Conservation (phyloP, 1,140 invertebrate species). For the Bombus sylvicola region DNA sequence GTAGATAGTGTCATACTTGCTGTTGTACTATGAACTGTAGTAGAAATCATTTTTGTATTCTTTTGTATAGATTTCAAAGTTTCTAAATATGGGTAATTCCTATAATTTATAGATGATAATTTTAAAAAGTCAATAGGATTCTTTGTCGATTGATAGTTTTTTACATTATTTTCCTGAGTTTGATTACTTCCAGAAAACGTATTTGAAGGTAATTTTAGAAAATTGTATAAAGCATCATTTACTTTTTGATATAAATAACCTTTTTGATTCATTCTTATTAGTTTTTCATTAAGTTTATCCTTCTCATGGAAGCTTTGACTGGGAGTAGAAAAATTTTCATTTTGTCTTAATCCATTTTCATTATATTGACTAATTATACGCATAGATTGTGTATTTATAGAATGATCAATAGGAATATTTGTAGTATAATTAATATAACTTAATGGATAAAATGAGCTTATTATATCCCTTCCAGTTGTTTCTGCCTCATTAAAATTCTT, state of each 20-base stretch:
- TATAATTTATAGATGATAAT: conserved; percentile 29
- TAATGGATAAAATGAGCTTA: neutral
- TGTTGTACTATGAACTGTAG: neutral
- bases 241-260: neutral
- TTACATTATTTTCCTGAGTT: neutral
- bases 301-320: neutral
- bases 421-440: neutral
- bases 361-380: neutral
- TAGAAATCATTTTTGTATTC: conserved; percentile 12
- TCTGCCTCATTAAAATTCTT: neutral
- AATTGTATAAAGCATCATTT: neutral
- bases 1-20: conserved; percentile 4
- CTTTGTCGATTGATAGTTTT: neutral
- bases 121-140: neutral
- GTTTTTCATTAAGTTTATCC: conserved; percentile 15
- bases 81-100: conserved; percentile 69
- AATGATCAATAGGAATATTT: neutral
- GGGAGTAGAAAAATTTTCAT: neutral
- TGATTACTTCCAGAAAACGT: neutral
- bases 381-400: neutral
- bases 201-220: neutral
- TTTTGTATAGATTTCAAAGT: conserved; percentile 72
- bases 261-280: neutral
- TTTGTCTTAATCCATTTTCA: neutral
- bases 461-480: neutral